phyloP scores from a whole-genome alignment of 2,888 invertebrate genomes.

The Acleris cristana region DNA sequence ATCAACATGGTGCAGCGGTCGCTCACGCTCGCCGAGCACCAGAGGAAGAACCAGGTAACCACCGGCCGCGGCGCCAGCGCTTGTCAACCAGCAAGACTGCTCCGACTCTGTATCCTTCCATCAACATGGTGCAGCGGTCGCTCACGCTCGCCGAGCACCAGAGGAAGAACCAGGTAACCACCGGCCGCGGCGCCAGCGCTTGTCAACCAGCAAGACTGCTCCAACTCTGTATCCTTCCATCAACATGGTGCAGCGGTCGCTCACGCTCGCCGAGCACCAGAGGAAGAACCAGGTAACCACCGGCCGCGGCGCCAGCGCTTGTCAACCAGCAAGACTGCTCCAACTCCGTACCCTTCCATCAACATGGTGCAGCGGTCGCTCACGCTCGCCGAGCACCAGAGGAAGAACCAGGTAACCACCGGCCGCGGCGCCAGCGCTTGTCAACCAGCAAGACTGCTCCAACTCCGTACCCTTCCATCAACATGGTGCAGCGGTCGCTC shows the following conservation, averaged over 20 bases:
- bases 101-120: conserved; percentile 99
- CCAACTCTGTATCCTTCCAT: conserved; percentile 99
- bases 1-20: conserved; percentile 88
- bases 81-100: conserved; percentile 94
- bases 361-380: conserved; percentile 86
- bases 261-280: conserved; percentile 74
- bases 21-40: conserved; percentile 75
- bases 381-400: conserved; percentile 73
- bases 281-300: conserved; percentile 42
- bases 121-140: conserved; percentile 87
- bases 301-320: conserved; percentile 78
- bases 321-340: conserved; percentile 96
- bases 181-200: conserved; percentile 86
- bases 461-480: conserved; percentile 99
- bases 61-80: conserved; percentile 85
- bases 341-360: conserved; percentile 98
- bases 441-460: conserved; percentile 95
- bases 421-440: conserved; percentile 87
- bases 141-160: conserved; percentile 76
- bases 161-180: too few relatives aligned
- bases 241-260: conserved; percentile 86
- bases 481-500: conserved; percentile 85
- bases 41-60: too few relatives aligned
- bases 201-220: conserved; percentile 95
- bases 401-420: conserved; percentile 39